A percentile compares a stretch with the other conserved stretches of the same genome.
These are phyloP conservation scores for Nematopogon swammerdamellus DNA, from an alignment of 2,888 invertebrate species.

Conservation along the genomic window DNA sequence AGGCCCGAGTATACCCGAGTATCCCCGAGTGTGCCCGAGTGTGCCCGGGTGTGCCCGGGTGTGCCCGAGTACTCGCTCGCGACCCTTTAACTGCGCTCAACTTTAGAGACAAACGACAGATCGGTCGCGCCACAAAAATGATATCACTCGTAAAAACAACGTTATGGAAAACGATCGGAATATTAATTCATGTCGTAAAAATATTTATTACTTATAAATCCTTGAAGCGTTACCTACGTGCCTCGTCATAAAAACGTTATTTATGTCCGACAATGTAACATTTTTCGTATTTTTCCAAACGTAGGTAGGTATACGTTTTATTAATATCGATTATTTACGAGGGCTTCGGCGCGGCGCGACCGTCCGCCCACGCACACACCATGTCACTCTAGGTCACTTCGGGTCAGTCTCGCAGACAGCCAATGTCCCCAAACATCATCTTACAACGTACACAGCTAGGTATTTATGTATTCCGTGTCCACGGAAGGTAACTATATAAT, in stretches of 20 bases:
- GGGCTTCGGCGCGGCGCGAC: not conserved
- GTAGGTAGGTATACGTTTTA: constrained; percentile 23
- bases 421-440: too few relatives aligned
- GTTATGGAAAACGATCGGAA: constrained; percentile 56
- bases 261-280: constrained; percentile 54
- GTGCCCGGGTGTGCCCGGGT: too few relatives aligned
- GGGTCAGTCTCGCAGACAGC: too few relatives aligned
- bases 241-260: constrained; percentile 57
- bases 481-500: too few relatives aligned
- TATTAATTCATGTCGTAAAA: constrained; percentile 56
- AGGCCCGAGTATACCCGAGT: too few relatives aligned
- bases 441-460: too few relatives aligned
- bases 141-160: constrained; percentile 53
- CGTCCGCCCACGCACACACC: not conserved
- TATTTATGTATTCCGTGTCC: too few relatives aligned
- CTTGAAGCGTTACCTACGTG: constrained; percentile 56
- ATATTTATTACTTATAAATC: constrained; percentile 57
- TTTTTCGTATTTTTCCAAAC: constrained; percentile 51
- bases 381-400: not conserved
- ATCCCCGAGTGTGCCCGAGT: too few relatives aligned
- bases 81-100: too few relatives aligned
- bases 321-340: not conserved
- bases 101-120: not conserved
- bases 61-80: too few relatives aligned
- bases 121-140: constrained; percentile 48